phyloP scores from a whole-genome alignment of 2,113 vertebrate species.

The Scalopus aquaticus region DNA sequence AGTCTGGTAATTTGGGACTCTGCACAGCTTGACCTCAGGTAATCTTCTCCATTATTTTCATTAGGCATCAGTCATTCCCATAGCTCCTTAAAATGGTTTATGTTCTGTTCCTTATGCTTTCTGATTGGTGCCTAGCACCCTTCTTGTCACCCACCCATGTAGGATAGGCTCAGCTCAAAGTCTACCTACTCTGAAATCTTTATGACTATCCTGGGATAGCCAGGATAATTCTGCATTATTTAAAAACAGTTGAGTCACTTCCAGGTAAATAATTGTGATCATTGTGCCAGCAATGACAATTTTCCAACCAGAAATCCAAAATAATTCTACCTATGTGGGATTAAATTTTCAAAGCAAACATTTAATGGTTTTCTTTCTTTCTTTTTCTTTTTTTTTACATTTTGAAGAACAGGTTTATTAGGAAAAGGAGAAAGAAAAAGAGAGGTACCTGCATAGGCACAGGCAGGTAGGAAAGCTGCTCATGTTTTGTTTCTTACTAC shows the following conservation, averaged over 20 bases:
- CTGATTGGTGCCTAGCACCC: not conserved
- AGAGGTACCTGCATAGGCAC: too few relatives aligned
- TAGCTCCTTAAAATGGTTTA: not conserved
- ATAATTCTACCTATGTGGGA: constrained; percentile 19
- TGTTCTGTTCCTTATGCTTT: not conserved
- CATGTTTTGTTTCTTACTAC: not conserved
- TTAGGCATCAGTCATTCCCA: not conserved
- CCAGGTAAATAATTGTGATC: not conserved
- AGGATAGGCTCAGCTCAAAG: not conserved
- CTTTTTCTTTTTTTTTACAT: too few relatives aligned
- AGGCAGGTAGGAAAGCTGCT: too few relatives aligned
- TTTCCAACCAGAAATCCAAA: not conserved
- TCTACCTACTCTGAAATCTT: not conserved
- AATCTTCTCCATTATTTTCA: not conserved
- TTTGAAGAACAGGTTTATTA: too few relatives aligned
- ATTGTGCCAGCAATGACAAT: not conserved
- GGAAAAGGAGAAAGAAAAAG: too few relatives aligned
- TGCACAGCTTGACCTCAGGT: not conserved
- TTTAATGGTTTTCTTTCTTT: not conserved
- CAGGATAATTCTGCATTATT: not conserved
- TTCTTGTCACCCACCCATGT: not conserved
- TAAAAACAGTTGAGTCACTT: not conserved
- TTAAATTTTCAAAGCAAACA: constrained; percentile 25
- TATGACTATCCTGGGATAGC: not conserved
- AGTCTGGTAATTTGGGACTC: not conserved